phyloP scores from a whole-genome alignment of 2,888 invertebrate genomes.

The Euplagia quadripunctaria region DNA sequence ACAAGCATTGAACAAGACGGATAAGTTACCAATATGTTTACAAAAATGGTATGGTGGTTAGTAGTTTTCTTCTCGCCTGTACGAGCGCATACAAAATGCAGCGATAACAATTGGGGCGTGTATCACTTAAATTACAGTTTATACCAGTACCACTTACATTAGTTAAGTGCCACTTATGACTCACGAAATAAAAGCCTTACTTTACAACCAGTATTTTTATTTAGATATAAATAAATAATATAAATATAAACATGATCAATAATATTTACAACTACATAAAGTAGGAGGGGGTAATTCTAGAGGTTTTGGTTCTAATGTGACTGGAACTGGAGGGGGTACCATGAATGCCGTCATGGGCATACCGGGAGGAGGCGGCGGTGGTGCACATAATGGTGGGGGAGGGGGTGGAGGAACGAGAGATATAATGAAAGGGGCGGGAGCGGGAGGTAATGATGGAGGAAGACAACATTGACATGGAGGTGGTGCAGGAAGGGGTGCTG shows the following conservation, averaged over 20 bases:
- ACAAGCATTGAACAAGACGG: neutral
- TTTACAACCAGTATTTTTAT: slow-evolving; percentile 33
- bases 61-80: slow-evolving; percentile 30
- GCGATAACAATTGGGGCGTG: slow-evolving; percentile 53
- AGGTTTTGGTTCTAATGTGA: slow-evolving; percentile 76
- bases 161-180: slow-evolving; percentile 26
- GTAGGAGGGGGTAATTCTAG: slow-evolving; percentile 51
- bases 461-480: slow-evolving; percentile 17
- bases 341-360: slow-evolving; percentile 78
- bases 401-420: slow-evolving; percentile 33
- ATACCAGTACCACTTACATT: slow-evolving; percentile 17
- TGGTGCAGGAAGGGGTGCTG: slow-evolving; percentile 41
- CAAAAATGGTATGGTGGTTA: neutral
- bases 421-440: slow-evolving; percentile 25
- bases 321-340: slow-evolving; percentile 75
- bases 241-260: slow-evolving; percentile 31
- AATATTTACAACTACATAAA: slow-evolving; percentile 55
- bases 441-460: slow-evolving; percentile 18
- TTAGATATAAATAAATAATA: slow-evolving; percentile 49
- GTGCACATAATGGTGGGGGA: slow-evolving; percentile 47
- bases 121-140: slow-evolving; percentile 44
- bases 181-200: slow-evolving; percentile 32
- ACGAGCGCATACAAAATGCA: slow-evolving; percentile 47
- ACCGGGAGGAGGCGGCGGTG: slow-evolving; percentile 66
- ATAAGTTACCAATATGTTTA: neutral